Percentiles rank a stretch among this genome's conserved stretches.
These are phyloP conservation scores for Drosophila putrida DNA, from an alignment of 2,888 invertebrate genomes.

Conservation along the genomic window DNA sequence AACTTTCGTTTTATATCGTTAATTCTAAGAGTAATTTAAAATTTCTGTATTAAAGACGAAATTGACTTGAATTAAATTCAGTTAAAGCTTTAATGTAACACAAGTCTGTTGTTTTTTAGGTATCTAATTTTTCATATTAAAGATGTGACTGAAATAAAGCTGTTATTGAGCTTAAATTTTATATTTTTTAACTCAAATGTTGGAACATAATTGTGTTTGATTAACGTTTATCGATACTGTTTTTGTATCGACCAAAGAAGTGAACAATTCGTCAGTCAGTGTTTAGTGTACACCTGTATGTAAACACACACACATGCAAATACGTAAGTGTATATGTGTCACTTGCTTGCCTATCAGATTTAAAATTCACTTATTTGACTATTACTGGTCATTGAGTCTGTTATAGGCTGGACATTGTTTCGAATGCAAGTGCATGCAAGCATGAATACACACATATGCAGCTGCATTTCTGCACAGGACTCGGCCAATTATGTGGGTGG, in stretches of 20 bases:
- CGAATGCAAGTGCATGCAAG: conserved; percentile 8
- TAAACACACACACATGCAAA: not conserved
- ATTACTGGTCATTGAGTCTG: conserved; percentile 9
- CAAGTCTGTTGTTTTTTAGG: too few relatives aligned
- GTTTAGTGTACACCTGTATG: not conserved
- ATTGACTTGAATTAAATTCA: too few relatives aligned
- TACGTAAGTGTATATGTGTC: not conserved
- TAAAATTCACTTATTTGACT: conserved; percentile 8
- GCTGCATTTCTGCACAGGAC: conserved; percentile 24
- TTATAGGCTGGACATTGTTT: conserved; percentile 21
- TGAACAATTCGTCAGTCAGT: not conserved
- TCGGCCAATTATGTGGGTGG: conserved; percentile 79
- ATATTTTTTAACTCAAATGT: too few relatives aligned
- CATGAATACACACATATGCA: not conserved
- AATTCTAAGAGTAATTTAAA: too few relatives aligned
- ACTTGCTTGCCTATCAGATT: conserved; percentile 1
- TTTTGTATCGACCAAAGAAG: not conserved
- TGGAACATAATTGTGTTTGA: too few relatives aligned
- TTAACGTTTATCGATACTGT: too few relatives aligned
- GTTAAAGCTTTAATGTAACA: too few relatives aligned
- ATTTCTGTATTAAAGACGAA: too few relatives aligned
- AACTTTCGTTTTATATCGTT: too few relatives aligned
- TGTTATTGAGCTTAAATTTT: not conserved
- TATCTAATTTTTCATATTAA: too few relatives aligned
- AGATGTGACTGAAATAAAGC: not conserved